Conservation (phyloP, 2,888 invertebrate species). For the Tholera decimalis region DNA sequence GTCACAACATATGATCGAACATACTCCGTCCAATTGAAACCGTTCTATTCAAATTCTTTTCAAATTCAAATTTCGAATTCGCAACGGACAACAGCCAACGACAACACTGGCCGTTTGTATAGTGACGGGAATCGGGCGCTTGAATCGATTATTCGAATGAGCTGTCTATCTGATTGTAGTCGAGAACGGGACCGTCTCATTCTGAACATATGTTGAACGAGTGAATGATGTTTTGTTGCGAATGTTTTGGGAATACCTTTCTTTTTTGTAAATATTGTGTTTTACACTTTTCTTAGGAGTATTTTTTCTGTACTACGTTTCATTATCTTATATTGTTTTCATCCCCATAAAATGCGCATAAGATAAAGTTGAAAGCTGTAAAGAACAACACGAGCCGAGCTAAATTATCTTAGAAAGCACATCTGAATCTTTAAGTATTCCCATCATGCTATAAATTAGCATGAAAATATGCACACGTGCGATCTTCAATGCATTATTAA, state of each 20-base stretch:
- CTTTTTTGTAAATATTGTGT: conserved; percentile 19
- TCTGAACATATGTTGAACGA: conserved; percentile 66
- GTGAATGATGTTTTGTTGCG: conserved; percentile 63
- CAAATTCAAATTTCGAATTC: conserved; percentile 81
- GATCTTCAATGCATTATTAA: conserved; percentile 52
- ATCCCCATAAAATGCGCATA: neutral
- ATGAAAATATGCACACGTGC: conserved; percentile 59
- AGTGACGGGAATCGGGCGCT: conserved; percentile 77
- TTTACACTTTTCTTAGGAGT: neutral
- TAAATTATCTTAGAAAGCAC: conserved; percentile 28
- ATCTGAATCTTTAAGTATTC: conserved; percentile 45
- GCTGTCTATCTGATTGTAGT: conserved; percentile 80
- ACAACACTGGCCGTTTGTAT: conserved; percentile 78
- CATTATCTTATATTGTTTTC: neutral
- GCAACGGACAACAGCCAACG: conserved; percentile 74
- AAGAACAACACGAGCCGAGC: neutral
- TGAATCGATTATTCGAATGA: conserved; percentile 84
- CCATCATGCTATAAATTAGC: conserved; percentile 52
- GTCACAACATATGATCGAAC: conserved; percentile 63
- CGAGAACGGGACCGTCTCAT: conserved; percentile 71
- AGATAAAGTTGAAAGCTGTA: neutral
- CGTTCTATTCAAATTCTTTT: conserved; percentile 75
- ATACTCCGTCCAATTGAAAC: conserved; percentile 68
- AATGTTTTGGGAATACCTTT: conserved; percentile 55
- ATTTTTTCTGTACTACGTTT: neutral